Base-by-base conservation (phyloP, 2,113 vertebrate species). In the Lutjanus erythropterus region DNA sequence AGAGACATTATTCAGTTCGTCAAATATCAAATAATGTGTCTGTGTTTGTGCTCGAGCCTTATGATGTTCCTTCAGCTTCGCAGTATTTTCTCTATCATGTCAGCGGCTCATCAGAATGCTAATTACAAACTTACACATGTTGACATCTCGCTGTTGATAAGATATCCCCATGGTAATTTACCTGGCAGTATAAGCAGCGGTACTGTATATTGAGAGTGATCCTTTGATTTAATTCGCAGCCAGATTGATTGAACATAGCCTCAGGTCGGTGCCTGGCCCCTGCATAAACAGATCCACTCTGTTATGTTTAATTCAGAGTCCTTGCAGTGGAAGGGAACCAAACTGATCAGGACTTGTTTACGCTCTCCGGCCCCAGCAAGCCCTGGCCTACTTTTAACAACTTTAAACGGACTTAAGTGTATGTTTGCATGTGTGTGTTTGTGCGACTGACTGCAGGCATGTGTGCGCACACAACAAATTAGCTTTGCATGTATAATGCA, bases 291-390 rank as follows among this genome's bases (percentile, higher is more conserved):
- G 44, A 89, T 84, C 81, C 75, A 76, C 82, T 61, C 66, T 68
- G 90, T 91, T 90, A 91, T 91, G 89, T 91, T 92, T 92, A 89
- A 92, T 92, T 92, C 89, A 93, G 78, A 83, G 82, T 90, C 78
- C 75, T 82, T 85, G 83, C 75, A 82, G 66, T 89, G 86, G 80
- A 87, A 73, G 53, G 69, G 62, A 90, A 90, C 88, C 86, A 87
- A 86, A 89, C 81, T 71, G 86, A 90, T 93, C 89, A 69, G 81
- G 83, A 90, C 90, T 88, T 93, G 90, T 92, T 93, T 92, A 92
- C 69, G 6, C 66, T 90, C 84, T 87, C 35, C 1, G 75, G 86
- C 83, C 82, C 85, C 76, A 16, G 75, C 84, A 85, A 89, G 58
- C 82, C 76, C 89, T 91, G 92, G 84, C 91, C 92, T 92, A 93